These are phyloP conservation scores for Phalacrocorax pelagicus DNA, from an alignment of 2,113 vertebrate species.

Conservation along the genomic window DNA sequence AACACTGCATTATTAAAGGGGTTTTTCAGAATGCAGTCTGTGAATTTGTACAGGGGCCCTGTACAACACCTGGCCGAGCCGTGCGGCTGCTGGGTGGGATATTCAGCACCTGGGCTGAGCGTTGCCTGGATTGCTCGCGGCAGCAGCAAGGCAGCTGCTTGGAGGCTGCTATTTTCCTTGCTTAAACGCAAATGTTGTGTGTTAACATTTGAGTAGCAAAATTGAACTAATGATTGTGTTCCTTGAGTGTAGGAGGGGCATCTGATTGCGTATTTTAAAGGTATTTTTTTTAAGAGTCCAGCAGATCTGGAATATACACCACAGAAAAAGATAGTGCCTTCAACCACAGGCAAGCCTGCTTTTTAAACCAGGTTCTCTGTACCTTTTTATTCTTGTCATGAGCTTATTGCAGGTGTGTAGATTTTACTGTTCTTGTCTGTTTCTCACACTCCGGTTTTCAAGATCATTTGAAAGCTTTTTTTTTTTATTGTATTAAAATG, in stretches of 20 bases:
- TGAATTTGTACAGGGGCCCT: not conserved
- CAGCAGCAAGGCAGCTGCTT: accelerated
- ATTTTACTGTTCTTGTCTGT: not conserved
- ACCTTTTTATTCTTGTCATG: not conserved
- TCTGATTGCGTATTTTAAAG: not conserved
- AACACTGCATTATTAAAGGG: accelerated
- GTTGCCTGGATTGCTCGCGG: accelerated
- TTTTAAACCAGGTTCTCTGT: not conserved
- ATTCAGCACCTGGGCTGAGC: accelerated
- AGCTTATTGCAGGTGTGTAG: not conserved
- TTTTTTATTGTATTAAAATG: not conserved
- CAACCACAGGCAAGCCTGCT: not conserved
- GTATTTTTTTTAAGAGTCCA: not conserved
- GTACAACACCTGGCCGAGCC: accelerated
- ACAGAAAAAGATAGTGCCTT: not conserved
- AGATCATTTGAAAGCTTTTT: not conserved
- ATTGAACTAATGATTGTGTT: accelerated
- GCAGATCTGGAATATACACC: not conserved
- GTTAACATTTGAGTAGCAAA: not conserved
- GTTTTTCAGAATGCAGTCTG: too few relatives aligned
- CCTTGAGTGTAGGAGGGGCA: too few relatives aligned
- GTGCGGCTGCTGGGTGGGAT: accelerated
- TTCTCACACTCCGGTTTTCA: not conserved
- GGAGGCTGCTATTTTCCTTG: not conserved
- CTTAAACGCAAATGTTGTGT: not conserved